These are phyloP conservation scores for Brevimyrus niger DNA, from an alignment of 2,113 vertebrate species.

Conservation along the genomic window DNA sequence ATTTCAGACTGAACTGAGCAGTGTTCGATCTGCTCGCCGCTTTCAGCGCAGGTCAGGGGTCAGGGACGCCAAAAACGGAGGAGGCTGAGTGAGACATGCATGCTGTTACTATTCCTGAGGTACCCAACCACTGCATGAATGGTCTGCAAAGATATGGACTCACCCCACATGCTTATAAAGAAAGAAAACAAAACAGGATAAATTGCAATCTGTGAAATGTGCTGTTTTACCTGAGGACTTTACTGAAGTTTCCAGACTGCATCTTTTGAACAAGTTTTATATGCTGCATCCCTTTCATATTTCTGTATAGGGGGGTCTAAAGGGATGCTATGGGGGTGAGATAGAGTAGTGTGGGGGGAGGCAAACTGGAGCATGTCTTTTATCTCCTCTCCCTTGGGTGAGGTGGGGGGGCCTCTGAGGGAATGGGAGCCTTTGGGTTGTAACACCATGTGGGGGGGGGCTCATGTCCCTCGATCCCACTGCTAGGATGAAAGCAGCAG, in stretches of 20 bases:
- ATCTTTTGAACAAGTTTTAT: slow-evolving; percentile 49
- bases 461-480: slow-evolving; percentile 29
- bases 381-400: slow-evolving; percentile 64
- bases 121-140: neutral
- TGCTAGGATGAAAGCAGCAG: slow-evolving; percentile 14
- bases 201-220: neutral
- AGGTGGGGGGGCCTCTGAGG: slow-evolving; percentile 46
- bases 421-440: slow-evolving; percentile 47
- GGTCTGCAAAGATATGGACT: neutral
- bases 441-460: slow-evolving; percentile 36
- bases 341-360: slow-evolving; percentile 31
- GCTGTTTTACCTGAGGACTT: slow-evolving; percentile 23
- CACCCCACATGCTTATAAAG: neutral
- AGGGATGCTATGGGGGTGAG: neutral
- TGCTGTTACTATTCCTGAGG: neutral
- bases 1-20: neutral
- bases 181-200: neutral
- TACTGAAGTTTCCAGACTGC: slow-evolving; percentile 32
- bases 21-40: neutral
- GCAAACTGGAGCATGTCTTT: slow-evolving; percentile 53
- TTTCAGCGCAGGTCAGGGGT: neutral
- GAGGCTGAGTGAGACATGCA: neutral
- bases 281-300: slow-evolving; percentile 56
- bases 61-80: neutral
- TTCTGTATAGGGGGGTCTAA: slow-evolving; percentile 30